phyloP scores from a whole-genome alignment of 2,888 invertebrate genomes.

The Lissocephala sabroskyi region DNA sequence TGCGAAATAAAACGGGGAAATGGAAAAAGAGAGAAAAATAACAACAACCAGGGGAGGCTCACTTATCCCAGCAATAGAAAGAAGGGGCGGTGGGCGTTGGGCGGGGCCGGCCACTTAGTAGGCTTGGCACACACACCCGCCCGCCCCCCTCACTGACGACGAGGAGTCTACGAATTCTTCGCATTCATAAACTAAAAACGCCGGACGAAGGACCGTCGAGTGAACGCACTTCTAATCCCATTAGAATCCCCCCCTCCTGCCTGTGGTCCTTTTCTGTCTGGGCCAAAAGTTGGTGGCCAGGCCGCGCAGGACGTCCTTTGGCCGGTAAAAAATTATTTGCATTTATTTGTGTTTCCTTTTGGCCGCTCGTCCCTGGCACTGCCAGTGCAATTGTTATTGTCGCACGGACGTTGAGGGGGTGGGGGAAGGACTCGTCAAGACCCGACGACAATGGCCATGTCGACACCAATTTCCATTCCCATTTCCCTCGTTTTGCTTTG shows the following conservation, averaged over 20 bases:
- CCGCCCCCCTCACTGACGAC: background rate
- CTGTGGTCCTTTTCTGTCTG: too few species aligned
- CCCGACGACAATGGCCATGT: too few species aligned
- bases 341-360: conserved; percentile 41
- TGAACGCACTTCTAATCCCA: conserved; percentile 20
- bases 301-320: background rate
- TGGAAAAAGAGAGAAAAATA: conserved; percentile 28
- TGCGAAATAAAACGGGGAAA: conserved; percentile 22
- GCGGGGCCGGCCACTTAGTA: background rate
- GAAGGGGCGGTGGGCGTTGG: background rate
- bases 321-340: conserved; percentile 59
- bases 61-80: conserved; percentile 4
- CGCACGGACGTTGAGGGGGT: background rate
- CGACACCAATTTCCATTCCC: too few species aligned
- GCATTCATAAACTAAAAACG: conserved; percentile 12
- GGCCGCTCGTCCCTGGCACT: too few species aligned
- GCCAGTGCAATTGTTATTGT: conserved; percentile 33
- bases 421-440: background rate
- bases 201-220: background rate
- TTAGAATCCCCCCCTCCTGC: conserved; percentile 18
- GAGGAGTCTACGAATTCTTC: conserved; percentile 1
- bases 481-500: background rate
- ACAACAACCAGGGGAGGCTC: background rate
- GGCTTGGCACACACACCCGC: background rate
- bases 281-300: background rate